phyloP scores from a whole-genome alignment of 2,113 vertebrate species.

The Dolichallabes microphthalmus region DNA sequence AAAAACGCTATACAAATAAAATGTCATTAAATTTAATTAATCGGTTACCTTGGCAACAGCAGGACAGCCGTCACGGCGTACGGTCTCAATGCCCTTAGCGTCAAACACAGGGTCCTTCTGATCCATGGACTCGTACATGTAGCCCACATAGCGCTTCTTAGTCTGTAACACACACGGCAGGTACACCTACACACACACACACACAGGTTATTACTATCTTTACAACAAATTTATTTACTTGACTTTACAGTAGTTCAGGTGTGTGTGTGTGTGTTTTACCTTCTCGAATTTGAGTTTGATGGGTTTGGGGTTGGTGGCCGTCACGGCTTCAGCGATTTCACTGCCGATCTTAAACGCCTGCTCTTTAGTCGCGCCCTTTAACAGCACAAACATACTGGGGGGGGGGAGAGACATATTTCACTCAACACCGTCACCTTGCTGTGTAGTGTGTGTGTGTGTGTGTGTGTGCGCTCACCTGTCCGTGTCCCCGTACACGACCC shows the following conservation, averaged over 20 bases:
- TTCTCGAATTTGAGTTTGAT: slow-evolving; percentile 98
- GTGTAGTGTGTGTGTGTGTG: background rate
- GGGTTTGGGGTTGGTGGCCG: slow-evolving; percentile 93
- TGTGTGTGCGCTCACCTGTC: slow-evolving; percentile 80
- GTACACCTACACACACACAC: slow-evolving; percentile 80
- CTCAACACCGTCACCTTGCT: background rate
- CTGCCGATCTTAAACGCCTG: slow-evolving; percentile 96
- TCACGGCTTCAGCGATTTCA: slow-evolving; percentile 97
- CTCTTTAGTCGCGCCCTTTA: slow-evolving; percentile 96
- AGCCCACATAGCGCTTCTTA: slow-evolving; percentile 97
- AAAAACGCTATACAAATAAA: too few species aligned
- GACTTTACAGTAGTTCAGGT: background rate
- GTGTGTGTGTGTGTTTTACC: slow-evolving; percentile 66
- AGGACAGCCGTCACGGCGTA: slow-evolving; percentile 91
- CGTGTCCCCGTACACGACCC: slow-evolving; percentile 94
- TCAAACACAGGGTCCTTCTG: slow-evolving; percentile 95
- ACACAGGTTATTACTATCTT: background rate
- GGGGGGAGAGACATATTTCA: background rate
- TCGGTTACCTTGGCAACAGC: slow-evolving; percentile 93
- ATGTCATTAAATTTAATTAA: too few species aligned
- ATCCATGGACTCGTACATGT: slow-evolving; percentile 95
- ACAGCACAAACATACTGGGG: slow-evolving; percentile 91
- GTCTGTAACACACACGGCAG: slow-evolving; percentile 96
- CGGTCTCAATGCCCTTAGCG: slow-evolving; percentile 98
- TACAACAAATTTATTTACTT: background rate